phyloP scores from a whole-genome alignment of 2,888 invertebrate species.

The Gisinianus flammeolus region DNA sequence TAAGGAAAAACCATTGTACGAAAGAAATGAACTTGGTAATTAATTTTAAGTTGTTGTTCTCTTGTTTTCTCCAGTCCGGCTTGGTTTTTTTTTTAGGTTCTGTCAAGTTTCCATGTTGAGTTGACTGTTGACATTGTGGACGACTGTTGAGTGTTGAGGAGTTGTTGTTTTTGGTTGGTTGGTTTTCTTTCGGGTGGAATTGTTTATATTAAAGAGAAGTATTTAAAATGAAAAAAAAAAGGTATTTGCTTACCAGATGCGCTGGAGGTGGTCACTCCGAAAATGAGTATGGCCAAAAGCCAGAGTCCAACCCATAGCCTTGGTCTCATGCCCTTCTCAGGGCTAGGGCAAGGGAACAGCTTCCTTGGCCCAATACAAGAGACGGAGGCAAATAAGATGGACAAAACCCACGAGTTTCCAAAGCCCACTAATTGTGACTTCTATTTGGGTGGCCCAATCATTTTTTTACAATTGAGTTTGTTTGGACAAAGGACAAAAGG shows the following conservation, averaged over 20 bases:
- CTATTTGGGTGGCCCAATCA: too few species aligned
- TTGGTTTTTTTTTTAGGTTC: too few species aligned
- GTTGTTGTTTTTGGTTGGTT: neutral
- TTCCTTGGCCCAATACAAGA: constrained; percentile 20
- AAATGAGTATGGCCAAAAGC: constrained; percentile 58
- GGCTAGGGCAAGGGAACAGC: constrained; percentile 12
- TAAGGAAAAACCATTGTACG: too few species aligned
- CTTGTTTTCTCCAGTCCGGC: too few species aligned
- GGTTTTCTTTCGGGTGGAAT: too few species aligned
- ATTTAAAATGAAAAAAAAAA: neutral
- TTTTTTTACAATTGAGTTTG: neutral
- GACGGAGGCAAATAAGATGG: constrained; percentile 7
- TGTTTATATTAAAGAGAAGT: too few species aligned
- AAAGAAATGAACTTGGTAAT: too few species aligned
- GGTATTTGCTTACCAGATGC: constrained; percentile 55
- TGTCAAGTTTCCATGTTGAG: neutral
- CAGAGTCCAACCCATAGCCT: constrained; percentile 57
- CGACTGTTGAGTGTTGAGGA: neutral
- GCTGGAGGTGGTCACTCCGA: constrained; percentile 55
- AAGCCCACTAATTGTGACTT: neutral
- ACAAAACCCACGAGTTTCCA: neutral
- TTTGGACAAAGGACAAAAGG: neutral
- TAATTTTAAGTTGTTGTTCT: too few species aligned
- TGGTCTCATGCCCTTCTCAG: constrained; percentile 57
- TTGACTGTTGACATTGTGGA: neutral